Percentiles rank a stretch among this genome's conserved stretches.
Conservation (phyloP, 2,888 invertebrate genomes). For the Ellobium chinense region DNA sequence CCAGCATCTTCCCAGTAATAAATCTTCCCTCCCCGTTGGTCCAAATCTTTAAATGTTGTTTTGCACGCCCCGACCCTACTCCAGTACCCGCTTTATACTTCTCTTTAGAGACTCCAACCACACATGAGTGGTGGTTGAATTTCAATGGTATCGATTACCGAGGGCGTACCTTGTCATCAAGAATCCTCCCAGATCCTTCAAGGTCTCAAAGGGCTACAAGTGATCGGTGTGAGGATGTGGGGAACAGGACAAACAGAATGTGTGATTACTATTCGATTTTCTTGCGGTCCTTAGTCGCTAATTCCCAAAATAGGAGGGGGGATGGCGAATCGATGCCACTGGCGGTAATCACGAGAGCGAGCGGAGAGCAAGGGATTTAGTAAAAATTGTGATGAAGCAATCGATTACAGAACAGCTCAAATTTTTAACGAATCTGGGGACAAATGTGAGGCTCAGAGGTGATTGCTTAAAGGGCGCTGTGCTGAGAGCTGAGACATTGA, state of each 20-base stretch:
- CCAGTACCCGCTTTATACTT: too few relatives aligned
- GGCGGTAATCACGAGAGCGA: conserved; percentile 14
- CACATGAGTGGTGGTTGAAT: too few relatives aligned
- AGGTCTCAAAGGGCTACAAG: not conserved
- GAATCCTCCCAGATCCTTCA: not conserved
- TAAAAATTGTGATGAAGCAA: not conserved
- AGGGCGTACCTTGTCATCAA: conserved; percentile 3
- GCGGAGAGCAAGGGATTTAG: conserved; percentile 12
- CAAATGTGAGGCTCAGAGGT: not conserved
- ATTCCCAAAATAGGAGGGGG: conserved; percentile 32
- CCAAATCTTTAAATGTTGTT: too few relatives aligned
- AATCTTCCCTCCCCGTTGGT: too few relatives aligned
- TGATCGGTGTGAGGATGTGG: not conserved
- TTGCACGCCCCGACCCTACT: too few relatives aligned
- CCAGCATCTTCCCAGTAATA: too few relatives aligned
- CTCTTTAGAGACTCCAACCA: not conserved
- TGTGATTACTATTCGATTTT: conserved; percentile 46
- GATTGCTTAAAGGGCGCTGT: not conserved
- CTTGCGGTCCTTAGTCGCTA: conserved; percentile 32
- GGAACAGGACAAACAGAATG: conserved; percentile 17
- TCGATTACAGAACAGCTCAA: not conserved
- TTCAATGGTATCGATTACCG: conserved; percentile 4
- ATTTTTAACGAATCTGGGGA: not conserved
- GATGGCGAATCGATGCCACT: conserved; percentile 17
- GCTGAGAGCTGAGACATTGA: too few relatives aligned